Percentiles rank a stretch among this genome's conserved stretches.
Evolutionary conservation across 2,113 vertebrate genomes (phyloP).

Genomic region (Ornithorhynchus anatinus): DNA sequence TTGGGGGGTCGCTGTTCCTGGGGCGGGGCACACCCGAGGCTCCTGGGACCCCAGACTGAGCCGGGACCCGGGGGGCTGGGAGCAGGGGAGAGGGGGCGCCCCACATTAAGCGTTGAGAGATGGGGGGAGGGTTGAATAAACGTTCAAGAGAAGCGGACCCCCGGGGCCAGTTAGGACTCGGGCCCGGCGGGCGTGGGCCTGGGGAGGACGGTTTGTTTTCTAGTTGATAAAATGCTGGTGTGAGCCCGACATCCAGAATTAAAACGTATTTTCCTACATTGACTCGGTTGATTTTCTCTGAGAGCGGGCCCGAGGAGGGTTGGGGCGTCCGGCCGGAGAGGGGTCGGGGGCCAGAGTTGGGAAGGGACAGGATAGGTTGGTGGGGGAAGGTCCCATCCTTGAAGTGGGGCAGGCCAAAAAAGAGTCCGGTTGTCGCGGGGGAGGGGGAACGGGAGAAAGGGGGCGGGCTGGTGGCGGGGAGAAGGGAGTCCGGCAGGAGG

Average conservation of each 20-base stretch:
- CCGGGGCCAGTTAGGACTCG: too few relatives aligned
- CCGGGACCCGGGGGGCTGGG: background rate
- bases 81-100: background rate
- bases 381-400: background rate
- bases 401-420: background rate
- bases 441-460: too few relatives aligned
- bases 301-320: background rate
- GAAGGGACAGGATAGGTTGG: too few relatives aligned
- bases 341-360: background rate
- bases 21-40: too few relatives aligned
- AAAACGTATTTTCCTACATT: slow-evolving; percentile 59
- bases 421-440: background rate
- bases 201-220: background rate
- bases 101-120: too few relatives aligned
- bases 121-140: background rate
- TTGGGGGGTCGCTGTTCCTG: too few relatives aligned
- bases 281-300: background rate
- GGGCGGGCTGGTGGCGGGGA: background rate
- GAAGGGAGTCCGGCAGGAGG: background rate
- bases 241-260: slow-evolving; percentile 10
- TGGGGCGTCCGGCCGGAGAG: background rate
- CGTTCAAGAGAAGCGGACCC: background rate
- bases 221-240: slow-evolving; percentile 22
- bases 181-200: too few relatives aligned
- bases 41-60: too few relatives aligned